These are phyloP conservation scores for Aptenodytes patagonicus DNA, from an alignment of 2,113 vertebrate genomes.

Conservation along the genomic window DNA sequence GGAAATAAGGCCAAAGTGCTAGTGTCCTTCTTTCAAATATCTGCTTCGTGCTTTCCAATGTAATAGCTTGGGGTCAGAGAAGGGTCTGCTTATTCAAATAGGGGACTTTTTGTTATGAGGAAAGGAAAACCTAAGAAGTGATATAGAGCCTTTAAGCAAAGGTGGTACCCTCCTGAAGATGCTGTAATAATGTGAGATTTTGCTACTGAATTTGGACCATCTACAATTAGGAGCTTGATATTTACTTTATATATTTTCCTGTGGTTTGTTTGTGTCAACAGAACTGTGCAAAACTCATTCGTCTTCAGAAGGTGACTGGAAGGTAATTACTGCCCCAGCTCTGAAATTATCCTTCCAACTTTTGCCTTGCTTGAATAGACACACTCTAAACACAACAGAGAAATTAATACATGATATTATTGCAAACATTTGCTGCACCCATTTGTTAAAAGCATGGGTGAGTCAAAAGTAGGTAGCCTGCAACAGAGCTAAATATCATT, in stretches of 20 bases:
- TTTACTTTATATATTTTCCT: not conserved
- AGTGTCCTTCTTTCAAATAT: not conserved
- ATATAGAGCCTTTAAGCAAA: not conserved
- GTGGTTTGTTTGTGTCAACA: not conserved
- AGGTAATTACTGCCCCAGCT: not conserved
- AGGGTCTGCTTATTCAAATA: not conserved
- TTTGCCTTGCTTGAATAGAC: not conserved
- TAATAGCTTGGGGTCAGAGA: not conserved
- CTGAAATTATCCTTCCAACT: not conserved
- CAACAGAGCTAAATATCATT: not conserved
- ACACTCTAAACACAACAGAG: not conserved
- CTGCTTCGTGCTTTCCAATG: not conserved
- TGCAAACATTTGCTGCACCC: not conserved
- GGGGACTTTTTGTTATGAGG: not conserved
- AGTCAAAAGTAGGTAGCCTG: not conserved
- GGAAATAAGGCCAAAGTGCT: not conserved
- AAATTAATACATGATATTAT: not conserved
- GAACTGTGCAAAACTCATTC: not conserved
- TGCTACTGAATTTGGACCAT: not conserved
- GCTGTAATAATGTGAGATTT: not conserved
- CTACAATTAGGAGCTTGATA: not conserved
- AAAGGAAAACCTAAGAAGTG: not conserved
- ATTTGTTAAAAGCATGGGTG: not conserved
- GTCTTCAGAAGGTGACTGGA: not conserved
- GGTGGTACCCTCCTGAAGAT: not conserved